phyloP scores from a whole-genome alignment of 2,113 vertebrate genomes.

The Saiga tatarica region DNA sequence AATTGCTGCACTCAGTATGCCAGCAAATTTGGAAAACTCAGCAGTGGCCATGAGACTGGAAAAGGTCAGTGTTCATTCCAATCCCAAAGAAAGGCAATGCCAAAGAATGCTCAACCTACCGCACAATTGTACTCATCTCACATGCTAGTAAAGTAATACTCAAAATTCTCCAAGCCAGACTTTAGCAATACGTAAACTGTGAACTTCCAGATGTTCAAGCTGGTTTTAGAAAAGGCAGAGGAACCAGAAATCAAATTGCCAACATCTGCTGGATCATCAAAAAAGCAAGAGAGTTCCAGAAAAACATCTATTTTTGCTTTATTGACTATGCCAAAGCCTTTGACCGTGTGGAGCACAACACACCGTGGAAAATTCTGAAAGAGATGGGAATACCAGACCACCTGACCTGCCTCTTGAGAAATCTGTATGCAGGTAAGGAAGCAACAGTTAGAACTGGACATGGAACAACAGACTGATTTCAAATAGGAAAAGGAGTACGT shows the following conservation, averaged over 20 bases:
- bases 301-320: too few relatives aligned
- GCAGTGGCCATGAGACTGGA: neutral
- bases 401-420: neutral
- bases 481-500: neutral
- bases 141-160: neutral
- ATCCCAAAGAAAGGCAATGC: neutral
- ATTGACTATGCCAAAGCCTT: neutral
- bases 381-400: neutral
- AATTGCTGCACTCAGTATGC: neutral
- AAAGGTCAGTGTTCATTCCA: neutral
- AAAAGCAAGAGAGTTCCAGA: too few relatives aligned
- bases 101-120: neutral
- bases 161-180: neutral
- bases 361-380: neutral
- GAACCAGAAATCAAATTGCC: too few relatives aligned
- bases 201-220: neutral
- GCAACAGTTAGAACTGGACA: neutral
- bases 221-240: neutral
- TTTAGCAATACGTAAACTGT: rapidly evolving
- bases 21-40: neutral
- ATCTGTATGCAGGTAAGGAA: neutral
- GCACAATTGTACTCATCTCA: neutral
- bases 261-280: too few relatives aligned
- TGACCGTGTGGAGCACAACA: neutral
- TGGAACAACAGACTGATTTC: neutral